A percentile compares a stretch with the other conserved stretches of the same genome.
Evolutionary conservation across 2,888 invertebrate species (phyloP).

Genomic region (Poecilus cupreus): DNA sequence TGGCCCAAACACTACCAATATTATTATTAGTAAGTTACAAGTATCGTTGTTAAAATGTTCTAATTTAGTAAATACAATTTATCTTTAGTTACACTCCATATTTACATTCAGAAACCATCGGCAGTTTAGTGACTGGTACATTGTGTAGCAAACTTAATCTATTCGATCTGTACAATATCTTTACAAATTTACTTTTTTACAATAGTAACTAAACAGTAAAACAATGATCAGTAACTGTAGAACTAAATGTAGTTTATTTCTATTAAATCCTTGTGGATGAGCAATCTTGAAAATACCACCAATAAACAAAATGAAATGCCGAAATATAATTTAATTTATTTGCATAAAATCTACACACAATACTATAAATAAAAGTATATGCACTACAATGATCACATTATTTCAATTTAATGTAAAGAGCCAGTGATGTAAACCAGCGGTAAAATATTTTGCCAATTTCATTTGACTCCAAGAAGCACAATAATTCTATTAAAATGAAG

Average conservation of each 20-base stretch:
- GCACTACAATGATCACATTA: constrained; percentile 57
- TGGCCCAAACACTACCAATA: constrained; percentile 58
- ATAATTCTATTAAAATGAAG: constrained; percentile 13
- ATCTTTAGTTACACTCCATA: constrained; percentile 56
- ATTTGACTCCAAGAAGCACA: constrained; percentile 6
- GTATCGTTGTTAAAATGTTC: constrained; percentile 59
- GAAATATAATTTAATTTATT: constrained; percentile 51
- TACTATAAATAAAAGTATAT: constrained; percentile 57
- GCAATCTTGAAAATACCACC: constrained; percentile 29
- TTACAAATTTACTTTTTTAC: constrained; percentile 52
- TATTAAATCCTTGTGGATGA: constrained; percentile 20
- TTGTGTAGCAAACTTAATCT: constrained; percentile 58
- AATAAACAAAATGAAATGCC: constrained; percentile 45
- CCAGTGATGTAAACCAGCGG: constrained; percentile 21
- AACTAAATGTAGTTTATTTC: constrained; percentile 2
- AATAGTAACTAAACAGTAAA: constrained; percentile 52
- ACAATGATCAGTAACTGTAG: constrained; percentile 32
- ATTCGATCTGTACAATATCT: constrained; percentile 57
- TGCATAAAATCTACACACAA: constrained; percentile 59
- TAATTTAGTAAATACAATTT: constrained; percentile 56
- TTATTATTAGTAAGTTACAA: constrained; percentile 51
- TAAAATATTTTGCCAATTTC: constrained; percentile 26
- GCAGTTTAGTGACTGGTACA: constrained; percentile 56
- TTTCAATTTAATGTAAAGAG: constrained; percentile 39
- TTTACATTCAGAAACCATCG: constrained; percentile 58